A percentile compares a stretch with the other conserved stretches of the same genome.
phyloP scores from a whole-genome alignment of 37 sponge, comb jelly and placozoan genomes.

The Halisarca cf. caerulea region DNA sequence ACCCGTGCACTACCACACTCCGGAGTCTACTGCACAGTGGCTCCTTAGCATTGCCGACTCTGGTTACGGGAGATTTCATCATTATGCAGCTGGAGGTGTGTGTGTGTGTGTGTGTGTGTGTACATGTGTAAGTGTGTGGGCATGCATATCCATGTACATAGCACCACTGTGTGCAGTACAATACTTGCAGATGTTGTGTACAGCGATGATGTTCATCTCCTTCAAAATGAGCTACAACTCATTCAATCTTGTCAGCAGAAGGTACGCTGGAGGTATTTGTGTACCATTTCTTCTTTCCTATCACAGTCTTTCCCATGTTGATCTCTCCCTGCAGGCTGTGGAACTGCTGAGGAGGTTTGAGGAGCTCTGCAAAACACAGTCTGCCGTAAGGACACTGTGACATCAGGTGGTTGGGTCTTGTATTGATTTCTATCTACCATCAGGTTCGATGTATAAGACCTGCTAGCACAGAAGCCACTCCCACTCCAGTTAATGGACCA shows the following conservation, averaged over 20 bases:
- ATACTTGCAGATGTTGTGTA: background rate
- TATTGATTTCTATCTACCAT: background rate
- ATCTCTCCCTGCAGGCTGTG: background rate
- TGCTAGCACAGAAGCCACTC: background rate
- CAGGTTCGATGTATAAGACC: background rate
- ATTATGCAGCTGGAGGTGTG: background rate
- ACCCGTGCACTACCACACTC: background rate
- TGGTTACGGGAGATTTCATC: slow-evolving; percentile 4
- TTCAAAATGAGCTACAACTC: slow-evolving; percentile 2
- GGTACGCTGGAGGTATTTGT: background rate
- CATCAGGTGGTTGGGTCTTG: too few relatives aligned
- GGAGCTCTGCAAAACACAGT: background rate
- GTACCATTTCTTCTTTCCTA: too few relatives aligned
- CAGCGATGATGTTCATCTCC: background rate
- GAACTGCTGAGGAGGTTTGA: slow-evolving; percentile 3
- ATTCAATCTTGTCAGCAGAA: background rate
- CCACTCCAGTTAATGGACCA: background rate
- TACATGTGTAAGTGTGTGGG: too few relatives aligned
- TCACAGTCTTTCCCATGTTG: background rate
- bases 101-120: background rate
- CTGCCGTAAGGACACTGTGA: background rate
- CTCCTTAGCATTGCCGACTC: background rate
- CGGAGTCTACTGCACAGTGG: background rate
- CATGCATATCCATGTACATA: too few relatives aligned
- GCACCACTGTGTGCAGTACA: too few relatives aligned